Conservation (phyloP, 2,888 invertebrate species). For the Coenonympha arcania region DNA sequence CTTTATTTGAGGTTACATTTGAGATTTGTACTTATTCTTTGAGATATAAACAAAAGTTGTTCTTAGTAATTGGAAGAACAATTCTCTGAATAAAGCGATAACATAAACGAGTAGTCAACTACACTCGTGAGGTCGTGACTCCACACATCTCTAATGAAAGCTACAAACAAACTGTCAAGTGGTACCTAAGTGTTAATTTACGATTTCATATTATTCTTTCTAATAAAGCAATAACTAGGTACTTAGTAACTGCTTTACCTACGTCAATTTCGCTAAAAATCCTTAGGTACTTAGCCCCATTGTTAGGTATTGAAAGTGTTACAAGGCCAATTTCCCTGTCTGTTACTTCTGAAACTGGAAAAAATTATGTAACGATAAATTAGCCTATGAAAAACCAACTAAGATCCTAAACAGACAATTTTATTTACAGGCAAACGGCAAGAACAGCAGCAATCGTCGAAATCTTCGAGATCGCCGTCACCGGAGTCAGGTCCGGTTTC, state of each 20-base stretch:
- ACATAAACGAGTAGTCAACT: background rate
- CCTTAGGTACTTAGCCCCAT: no score
- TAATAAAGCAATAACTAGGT: background rate
- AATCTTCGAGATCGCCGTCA: conserved; percentile 57
- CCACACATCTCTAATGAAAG: background rate
- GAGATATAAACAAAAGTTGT: no score
- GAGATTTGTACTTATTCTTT: no score
- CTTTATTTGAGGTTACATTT: no score
- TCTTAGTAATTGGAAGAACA: no score
- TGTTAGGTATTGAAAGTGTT: no score
- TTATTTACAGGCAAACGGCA: conserved; percentile 57
- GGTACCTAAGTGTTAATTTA: background rate
- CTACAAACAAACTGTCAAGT: background rate
- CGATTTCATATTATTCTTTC: background rate
- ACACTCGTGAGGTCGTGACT: background rate
- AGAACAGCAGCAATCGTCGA: conserved; percentile 49
- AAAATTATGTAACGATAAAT: no score
- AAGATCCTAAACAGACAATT: background rate
- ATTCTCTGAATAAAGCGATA: background rate
- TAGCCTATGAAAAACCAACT: background rate
- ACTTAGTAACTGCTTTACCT: no score
- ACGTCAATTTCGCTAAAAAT: no score
- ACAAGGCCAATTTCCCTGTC: no score
- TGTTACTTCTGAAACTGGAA: no score
- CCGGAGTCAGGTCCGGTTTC: conserved; percentile 47